Conservation (phyloP, 2,888 invertebrate species). For the Melanchra persicariae region DNA sequence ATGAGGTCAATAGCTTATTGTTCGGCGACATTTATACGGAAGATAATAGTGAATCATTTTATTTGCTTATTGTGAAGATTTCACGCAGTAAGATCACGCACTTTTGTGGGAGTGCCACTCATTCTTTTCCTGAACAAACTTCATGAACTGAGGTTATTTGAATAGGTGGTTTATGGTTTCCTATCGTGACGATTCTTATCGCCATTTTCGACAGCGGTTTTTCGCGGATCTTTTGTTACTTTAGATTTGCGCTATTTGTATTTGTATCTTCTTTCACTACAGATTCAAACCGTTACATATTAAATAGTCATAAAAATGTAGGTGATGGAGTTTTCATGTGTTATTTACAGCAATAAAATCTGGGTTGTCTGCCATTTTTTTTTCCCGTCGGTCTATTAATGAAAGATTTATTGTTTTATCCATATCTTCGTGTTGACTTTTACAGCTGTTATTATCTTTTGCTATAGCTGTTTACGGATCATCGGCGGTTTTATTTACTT, state of each 20-base stretch:
- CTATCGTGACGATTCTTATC: background rate
- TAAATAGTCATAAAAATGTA: background rate
- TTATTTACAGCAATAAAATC: background rate
- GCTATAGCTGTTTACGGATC: constrained; percentile 21
- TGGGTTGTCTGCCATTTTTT: constrained; percentile 4
- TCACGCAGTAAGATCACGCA: constrained; percentile 30
- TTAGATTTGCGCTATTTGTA: background rate
- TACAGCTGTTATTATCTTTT: constrained; percentile 3
- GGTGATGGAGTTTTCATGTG: too few relatives aligned
- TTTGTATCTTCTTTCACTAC: background rate
- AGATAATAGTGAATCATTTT: constrained; percentile 46
- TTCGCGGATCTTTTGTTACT: background rate
- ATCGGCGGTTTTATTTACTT: background rate
- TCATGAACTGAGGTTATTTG: background rate
- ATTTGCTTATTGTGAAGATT: constrained; percentile 52
- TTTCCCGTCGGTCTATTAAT: constrained; percentile 6
- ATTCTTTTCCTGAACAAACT: background rate
- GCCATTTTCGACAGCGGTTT: background rate
- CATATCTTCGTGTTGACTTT: constrained; percentile 20
- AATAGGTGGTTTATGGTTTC: background rate
- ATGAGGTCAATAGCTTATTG: constrained; percentile 71
- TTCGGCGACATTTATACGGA: constrained; percentile 51
- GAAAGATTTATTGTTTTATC: constrained; percentile 29
- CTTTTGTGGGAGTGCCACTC: constrained; percentile 19
- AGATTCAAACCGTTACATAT: background rate